Conservation (phyloP, 2,888 invertebrate genomes). For the Disparrhopalites patrizii region DNA sequence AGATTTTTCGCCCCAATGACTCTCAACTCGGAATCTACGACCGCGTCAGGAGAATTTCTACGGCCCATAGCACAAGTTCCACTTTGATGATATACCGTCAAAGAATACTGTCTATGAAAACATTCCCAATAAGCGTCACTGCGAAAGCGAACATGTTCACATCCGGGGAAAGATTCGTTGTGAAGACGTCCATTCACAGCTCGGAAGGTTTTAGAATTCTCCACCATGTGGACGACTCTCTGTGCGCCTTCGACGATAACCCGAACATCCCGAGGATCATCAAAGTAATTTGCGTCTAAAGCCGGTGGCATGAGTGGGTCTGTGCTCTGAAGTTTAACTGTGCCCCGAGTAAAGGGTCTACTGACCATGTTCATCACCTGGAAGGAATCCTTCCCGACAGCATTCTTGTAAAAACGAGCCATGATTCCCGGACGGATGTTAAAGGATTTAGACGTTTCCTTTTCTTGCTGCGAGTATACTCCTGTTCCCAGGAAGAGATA, state of each 20-base stretch:
- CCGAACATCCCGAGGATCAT: slow-evolving; percentile 36
- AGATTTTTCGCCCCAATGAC: slow-evolving; percentile 40
- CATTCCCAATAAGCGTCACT: slow-evolving; percentile 44
- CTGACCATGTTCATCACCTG: slow-evolving; percentile 45
- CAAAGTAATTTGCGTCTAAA: slow-evolving; percentile 43
- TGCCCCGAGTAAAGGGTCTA: slow-evolving; percentile 42
- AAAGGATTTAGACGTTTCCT: slow-evolving; percentile 42
- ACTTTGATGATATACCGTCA: slow-evolving; percentile 42
- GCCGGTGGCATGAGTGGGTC: slow-evolving; percentile 39
- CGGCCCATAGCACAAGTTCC: slow-evolving; percentile 45
- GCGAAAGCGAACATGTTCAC: slow-evolving; percentile 31
- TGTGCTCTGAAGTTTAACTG: slow-evolving; percentile 33
- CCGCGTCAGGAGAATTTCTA: slow-evolving; percentile 35
- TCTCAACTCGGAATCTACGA: slow-evolving; percentile 41
- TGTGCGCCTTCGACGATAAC: slow-evolving; percentile 40
- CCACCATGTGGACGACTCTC: slow-evolving; percentile 34
- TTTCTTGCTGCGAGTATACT: slow-evolving; percentile 35
- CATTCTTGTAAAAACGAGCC: slow-evolving; percentile 34
- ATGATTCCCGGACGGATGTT: slow-evolving; percentile 41
- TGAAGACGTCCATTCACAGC: slow-evolving; percentile 26
- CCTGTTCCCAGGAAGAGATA: slow-evolving; percentile 43
- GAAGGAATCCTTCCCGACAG: slow-evolving; percentile 40
- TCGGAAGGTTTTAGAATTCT: slow-evolving; percentile 39
- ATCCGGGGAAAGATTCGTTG: slow-evolving; percentile 23
- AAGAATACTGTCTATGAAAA: slow-evolving; percentile 38